Conservation (phyloP, 2,797 vertebrate genomes). For the Sebastes goodei region DNA sequence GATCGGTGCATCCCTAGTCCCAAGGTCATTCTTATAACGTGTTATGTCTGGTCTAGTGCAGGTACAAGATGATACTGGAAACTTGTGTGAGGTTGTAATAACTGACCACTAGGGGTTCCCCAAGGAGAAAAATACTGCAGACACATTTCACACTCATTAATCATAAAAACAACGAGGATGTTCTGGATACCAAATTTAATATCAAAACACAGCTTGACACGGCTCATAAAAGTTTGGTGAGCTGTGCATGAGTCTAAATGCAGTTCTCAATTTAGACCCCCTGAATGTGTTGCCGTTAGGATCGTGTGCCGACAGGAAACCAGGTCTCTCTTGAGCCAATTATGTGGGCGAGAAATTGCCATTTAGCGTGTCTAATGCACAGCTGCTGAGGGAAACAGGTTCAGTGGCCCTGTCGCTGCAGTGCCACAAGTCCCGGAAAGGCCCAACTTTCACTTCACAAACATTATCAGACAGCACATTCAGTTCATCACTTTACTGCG, state of each 20-base stretch:
- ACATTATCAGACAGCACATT: slow-evolving; percentile 7
- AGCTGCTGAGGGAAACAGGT: slow-evolving; percentile 64
- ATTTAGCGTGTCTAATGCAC: slow-evolving; percentile 76
- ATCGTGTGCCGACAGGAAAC: slow-evolving; percentile 58
- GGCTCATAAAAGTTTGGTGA: slow-evolving; percentile 34
- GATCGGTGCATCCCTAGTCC: neutral
- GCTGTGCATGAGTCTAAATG: slow-evolving; percentile 20
- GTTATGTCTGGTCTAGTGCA: neutral
- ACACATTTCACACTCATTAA: slow-evolving; percentile 12
- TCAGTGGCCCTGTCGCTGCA: slow-evolving; percentile 38
- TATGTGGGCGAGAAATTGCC: slow-evolving; percentile 70
- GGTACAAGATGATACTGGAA: neutral
- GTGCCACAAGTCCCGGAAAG: slow-evolving; percentile 39
- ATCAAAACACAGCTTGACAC: slow-evolving; percentile 19
- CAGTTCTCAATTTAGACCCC: slow-evolving; percentile 39
- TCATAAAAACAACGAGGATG: neutral
- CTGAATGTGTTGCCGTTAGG: slow-evolving; percentile 19
- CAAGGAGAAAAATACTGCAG: neutral
- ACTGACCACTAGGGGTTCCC: neutral
- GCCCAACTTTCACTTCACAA: slow-evolving; percentile 16
- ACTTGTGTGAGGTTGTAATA: neutral
- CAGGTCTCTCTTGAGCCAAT: slow-evolving; percentile 74
- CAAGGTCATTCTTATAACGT: neutral
- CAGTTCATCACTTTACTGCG: neutral
- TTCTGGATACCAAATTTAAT: neutral